Evolutionary conservation across 2,888 invertebrate species (phyloP).

Genomic region (Melikaiella ostensackeni): DNA sequence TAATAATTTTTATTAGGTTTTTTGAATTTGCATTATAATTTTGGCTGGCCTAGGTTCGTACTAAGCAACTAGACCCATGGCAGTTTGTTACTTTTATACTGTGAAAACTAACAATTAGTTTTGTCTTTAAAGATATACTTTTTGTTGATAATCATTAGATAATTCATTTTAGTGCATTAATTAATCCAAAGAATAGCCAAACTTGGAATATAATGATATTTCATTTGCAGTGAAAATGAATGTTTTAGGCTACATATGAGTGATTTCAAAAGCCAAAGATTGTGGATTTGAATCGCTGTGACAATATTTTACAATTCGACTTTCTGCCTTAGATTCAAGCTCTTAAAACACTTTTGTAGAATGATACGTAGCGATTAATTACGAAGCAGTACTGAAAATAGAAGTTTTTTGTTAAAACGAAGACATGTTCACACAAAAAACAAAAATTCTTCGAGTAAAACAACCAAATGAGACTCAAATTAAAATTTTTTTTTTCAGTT

Average conservation of each 20-base stretch:
- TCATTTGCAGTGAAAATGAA: neutral
- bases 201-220: conserved; percentile 5
- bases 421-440: neutral
- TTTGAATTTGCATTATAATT: neutral
- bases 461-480: neutral
- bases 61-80: conserved; percentile 14
- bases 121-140: conserved; percentile 4
- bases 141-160: conserved; percentile 7
- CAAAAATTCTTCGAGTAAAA: conserved; percentile 29
- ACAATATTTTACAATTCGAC: conserved; percentile 58
- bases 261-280: conserved; percentile 38
- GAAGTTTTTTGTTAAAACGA: neutral
- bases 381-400: neutral
- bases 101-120: neutral
- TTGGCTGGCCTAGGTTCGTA: neutral
- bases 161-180: conserved; percentile 6
- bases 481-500: neutral
- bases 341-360: conserved; percentile 18
- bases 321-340: too few species aligned
- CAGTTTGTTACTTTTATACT: conserved; percentile 37
- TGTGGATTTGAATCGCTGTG: conserved; percentile 52
- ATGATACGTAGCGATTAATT: neutral
- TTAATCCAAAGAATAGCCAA: conserved; percentile 33
- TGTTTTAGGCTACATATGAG: neutral
- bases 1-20: neutral